Evolutionary conservation across 2,797 vertebrate genomes (phyloP).

Genomic region (Borostomias antarcticus): DNA sequence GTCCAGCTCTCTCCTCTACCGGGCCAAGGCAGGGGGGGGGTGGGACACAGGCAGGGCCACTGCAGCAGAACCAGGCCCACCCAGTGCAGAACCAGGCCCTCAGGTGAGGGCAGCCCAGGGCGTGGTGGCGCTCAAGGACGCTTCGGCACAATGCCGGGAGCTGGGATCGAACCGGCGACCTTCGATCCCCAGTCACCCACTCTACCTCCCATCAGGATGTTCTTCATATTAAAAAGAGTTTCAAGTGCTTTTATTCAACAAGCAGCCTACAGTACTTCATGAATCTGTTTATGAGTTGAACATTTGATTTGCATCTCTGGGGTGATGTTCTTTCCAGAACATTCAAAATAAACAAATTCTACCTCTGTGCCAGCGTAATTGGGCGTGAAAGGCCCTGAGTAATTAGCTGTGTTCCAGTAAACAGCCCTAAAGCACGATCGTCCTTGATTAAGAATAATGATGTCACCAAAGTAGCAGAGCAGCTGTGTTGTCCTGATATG

Average conservation of each 20-base stretch:
- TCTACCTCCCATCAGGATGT: no score
- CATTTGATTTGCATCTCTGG: constrained; percentile 16
- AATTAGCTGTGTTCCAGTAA: constrained; percentile 48
- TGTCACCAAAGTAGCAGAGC: constrained; percentile 31
- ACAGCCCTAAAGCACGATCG: constrained; percentile 36
- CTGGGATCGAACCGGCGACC: no score
- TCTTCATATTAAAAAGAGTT: no score
- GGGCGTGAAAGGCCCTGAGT: constrained; percentile 19
- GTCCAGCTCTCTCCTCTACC: not conserved
- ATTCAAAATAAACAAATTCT: constrained; percentile 39
- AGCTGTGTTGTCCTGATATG: not conserved
- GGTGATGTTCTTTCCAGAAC: constrained; percentile 31
- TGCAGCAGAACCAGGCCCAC: constrained; percentile 11
- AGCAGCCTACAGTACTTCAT: no score
- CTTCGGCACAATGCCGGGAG: no score
- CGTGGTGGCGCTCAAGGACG: no score
- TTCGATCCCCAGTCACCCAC: no score
- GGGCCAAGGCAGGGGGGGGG: not conserved
- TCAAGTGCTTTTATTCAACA: not conserved
- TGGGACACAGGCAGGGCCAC: constrained; percentile 18
- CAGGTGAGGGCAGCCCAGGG: constrained; percentile 78
- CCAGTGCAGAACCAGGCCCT: constrained; percentile 23
- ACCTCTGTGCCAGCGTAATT: constrained; percentile 8
- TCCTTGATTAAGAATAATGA: constrained; percentile 60
- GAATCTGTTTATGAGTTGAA: not conserved